phyloP scores from a whole-genome alignment of 1,140 invertebrate species.

The Ptiloglossa arizonensis region DNA sequence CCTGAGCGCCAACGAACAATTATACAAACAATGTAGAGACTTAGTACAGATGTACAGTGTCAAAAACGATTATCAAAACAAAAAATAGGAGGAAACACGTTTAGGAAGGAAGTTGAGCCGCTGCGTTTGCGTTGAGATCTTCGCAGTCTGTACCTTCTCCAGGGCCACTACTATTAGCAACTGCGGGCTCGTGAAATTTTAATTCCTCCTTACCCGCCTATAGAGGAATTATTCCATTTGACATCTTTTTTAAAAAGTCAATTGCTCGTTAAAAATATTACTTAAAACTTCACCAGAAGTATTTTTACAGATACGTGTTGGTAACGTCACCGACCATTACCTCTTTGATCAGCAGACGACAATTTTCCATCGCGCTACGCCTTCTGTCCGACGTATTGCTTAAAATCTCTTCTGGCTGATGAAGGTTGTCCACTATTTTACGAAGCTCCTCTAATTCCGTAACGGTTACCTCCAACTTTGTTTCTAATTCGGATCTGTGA shows the following conservation, averaged over 20 bases:
- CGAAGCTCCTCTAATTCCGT: slow-evolving; percentile 70
- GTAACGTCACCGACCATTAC: slow-evolving; percentile 64
- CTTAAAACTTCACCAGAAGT: slow-evolving; percentile 33
- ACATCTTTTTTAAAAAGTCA: slow-evolving; percentile 60
- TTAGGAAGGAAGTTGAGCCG: slow-evolving; percentile 61
- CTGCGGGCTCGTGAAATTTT: slow-evolving; percentile 58
- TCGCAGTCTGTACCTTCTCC: slow-evolving; percentile 61
- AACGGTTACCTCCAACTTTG: slow-evolving; percentile 69
- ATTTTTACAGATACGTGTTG: slow-evolving; percentile 57
- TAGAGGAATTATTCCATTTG: slow-evolving; percentile 64
- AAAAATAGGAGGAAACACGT: neutral
- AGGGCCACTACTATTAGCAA: slow-evolving; percentile 55
- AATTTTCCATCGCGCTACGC: slow-evolving; percentile 71
- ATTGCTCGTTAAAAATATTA: slow-evolving; percentile 57
- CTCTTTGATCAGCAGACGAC: slow-evolving; percentile 73
- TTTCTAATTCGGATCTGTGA: slow-evolving; percentile 74
- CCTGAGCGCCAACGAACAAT: slow-evolving; percentile 16
- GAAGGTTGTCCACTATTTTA: slow-evolving; percentile 63
- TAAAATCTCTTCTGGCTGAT: slow-evolving; percentile 68
- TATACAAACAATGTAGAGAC: slow-evolving; percentile 1
- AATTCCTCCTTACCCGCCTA: slow-evolving; percentile 66
- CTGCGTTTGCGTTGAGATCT: slow-evolving; percentile 67
- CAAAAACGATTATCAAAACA: neutral
- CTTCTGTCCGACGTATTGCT: slow-evolving; percentile 67
- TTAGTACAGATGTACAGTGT: neutral